Conservation (phyloP, 2,888 invertebrate species). For the Noctua janthe region DNA sequence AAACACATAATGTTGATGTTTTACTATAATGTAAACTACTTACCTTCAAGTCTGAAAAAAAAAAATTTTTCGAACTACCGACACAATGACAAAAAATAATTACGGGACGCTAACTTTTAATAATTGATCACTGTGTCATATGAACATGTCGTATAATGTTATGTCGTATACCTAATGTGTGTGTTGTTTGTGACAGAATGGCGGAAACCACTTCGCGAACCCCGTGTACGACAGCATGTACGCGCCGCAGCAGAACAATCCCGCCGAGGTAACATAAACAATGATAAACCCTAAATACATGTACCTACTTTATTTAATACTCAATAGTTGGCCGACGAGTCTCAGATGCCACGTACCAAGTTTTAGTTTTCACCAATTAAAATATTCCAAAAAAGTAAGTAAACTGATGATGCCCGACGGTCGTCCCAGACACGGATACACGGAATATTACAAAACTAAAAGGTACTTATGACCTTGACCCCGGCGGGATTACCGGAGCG, state of each 20-base stretch:
- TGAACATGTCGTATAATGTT: not conserved
- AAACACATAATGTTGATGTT: too few relatives aligned
- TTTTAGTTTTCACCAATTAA: not conserved
- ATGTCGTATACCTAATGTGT: not conserved
- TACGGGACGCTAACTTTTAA: too few relatives aligned
- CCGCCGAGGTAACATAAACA: constrained; percentile 73
- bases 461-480: constrained; percentile 15
- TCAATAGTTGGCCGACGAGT: not conserved
- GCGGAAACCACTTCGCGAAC: constrained; percentile 94
- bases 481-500: not conserved
- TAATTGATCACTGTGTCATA: not conserved
- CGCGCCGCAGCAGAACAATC: constrained; percentile 80
- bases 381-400: not conserved
- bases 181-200: constrained; percentile 78
- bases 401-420: not conserved
- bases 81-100: too few relatives aligned
- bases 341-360: not conserved
- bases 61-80: too few relatives aligned
- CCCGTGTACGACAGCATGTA: constrained; percentile 97
- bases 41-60: too few relatives aligned
- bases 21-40: too few relatives aligned
- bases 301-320: not conserved
- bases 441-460: constrained; percentile 1
- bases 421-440: not conserved
- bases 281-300: not conserved